Conservation (phyloP, 2,797 vertebrate genomes). For the Fundulus diaphanus region DNA sequence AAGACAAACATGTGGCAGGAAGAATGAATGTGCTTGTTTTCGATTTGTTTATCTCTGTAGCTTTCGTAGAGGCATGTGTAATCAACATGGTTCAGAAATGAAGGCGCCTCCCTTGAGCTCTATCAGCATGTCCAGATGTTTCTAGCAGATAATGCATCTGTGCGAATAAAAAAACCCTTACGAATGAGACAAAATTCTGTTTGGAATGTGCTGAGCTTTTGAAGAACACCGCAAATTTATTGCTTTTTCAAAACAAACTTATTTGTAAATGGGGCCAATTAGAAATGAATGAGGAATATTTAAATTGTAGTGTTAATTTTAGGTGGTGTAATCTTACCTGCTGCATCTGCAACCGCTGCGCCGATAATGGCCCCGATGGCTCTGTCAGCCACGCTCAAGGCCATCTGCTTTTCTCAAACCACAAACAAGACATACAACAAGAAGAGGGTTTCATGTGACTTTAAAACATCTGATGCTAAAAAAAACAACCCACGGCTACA, state of each 20-base stretch:
- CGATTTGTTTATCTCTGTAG: not conserved
- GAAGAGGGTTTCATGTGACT: not conserved
- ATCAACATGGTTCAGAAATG: slow-evolving; percentile 24
- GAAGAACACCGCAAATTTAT: not conserved
- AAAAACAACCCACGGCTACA: not conserved
- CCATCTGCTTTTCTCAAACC: slow-evolving; percentile 59
- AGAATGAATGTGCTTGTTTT: not conserved
- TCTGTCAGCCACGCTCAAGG: slow-evolving; percentile 63
- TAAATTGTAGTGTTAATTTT: not conserved
- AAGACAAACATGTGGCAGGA: not conserved
- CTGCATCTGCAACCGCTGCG: slow-evolving; percentile 79
- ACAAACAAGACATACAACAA: slow-evolving; percentile 3
- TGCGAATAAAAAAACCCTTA: not conserved
- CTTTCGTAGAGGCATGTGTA: slow-evolving; percentile 1
- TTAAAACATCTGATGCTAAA: not conserved
- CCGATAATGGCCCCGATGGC: slow-evolving; percentile 75
- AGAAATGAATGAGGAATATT: not conserved
- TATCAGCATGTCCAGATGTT: slow-evolving; percentile 50
- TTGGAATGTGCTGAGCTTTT: not conserved
- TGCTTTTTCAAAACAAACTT: no score
- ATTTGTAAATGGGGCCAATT: no score
- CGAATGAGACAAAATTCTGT: not conserved
- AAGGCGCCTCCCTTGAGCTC: slow-evolving; percentile 24
- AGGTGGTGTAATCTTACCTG: slow-evolving; percentile 68
- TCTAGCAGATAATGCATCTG: slow-evolving; percentile 19